Conservation (phyloP, 1,140 invertebrate genomes). For the Vanessa atalanta region DNA sequence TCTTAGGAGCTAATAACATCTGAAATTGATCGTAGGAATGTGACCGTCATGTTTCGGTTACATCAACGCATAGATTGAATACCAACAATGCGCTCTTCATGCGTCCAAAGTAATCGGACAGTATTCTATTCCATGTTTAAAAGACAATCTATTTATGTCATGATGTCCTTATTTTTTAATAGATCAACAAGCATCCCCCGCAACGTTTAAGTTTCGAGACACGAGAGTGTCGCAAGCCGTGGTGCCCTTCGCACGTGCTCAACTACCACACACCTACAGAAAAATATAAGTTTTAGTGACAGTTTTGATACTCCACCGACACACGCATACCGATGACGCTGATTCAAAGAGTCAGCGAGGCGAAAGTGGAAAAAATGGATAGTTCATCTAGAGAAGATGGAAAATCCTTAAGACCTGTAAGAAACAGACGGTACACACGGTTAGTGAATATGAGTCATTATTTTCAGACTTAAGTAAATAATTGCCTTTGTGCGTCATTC, state of each 20-base stretch:
- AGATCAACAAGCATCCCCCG: slow-evolving; percentile 78
- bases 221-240: slow-evolving; percentile 69
- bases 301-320: slow-evolving; percentile 17
- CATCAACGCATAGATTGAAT: slow-evolving; percentile 69
- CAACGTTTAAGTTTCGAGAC: slow-evolving; percentile 62
- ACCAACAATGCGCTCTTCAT: slow-evolving; percentile 56
- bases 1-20: slow-evolving; percentile 63
- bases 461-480: slow-evolving; percentile 61
- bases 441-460: slow-evolving; percentile 73
- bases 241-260: slow-evolving; percentile 71
- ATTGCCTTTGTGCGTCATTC: slow-evolving; percentile 75
- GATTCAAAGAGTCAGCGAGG: slow-evolving; percentile 58
- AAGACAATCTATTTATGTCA: slow-evolving; percentile 79
- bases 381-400: slow-evolving; percentile 58
- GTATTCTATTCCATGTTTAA: slow-evolving; percentile 53
- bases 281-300: slow-evolving; percentile 27
- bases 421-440: slow-evolving; percentile 82
- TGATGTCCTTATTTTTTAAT: slow-evolving; percentile 80
- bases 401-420: slow-evolving; percentile 79
- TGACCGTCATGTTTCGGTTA: slow-evolving; percentile 80
- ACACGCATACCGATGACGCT: slow-evolving; percentile 61
- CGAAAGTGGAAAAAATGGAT: slow-evolving; percentile 60
- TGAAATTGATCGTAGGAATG: slow-evolving; percentile 72
- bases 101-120: slow-evolving; percentile 54
- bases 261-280: slow-evolving; percentile 26